Conservation (phyloP, 1,140 invertebrate genomes). For the Drosophila nannoptera region DNA sequence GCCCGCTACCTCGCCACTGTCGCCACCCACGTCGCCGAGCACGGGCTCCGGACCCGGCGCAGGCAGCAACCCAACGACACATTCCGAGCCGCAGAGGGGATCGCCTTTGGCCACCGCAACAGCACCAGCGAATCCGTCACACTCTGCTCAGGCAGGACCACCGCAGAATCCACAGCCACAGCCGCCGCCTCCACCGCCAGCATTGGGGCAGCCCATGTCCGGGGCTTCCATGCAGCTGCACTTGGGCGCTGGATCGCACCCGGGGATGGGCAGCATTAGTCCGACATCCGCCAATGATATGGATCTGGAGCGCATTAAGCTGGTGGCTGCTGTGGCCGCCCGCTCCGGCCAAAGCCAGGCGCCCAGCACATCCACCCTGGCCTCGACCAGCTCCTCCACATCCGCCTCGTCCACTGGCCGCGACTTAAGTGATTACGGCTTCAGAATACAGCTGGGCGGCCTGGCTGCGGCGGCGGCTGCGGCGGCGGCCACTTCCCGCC, state of each 20-base stretch:
- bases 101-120: slow-evolving; percentile 39
- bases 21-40: slow-evolving; percentile 67
- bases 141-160: slow-evolving; percentile 35
- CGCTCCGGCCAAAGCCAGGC: slow-evolving; percentile 48
- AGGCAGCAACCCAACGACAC: slow-evolving; percentile 32
- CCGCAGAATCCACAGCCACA: slow-evolving; percentile 27
- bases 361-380: slow-evolving; percentile 38
- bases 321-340: slow-evolving; percentile 70
- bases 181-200: slow-evolving; percentile 3
- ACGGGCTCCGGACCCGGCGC: slow-evolving; percentile 9
- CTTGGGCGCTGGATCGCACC: slow-evolving; percentile 9
- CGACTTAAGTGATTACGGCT: slow-evolving; percentile 78
- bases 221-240: slow-evolving; percentile 14
- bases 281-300: slow-evolving; percentile 53
- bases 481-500: slow-evolving; percentile 71
- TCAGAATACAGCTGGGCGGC: slow-evolving; percentile 78
- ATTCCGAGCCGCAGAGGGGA: slow-evolving; percentile 53
- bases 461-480: slow-evolving; percentile 74
- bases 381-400: slow-evolving; percentile 44
- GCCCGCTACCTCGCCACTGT: slow-evolving; percentile 71
- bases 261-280: slow-evolving; percentile 20
- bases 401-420: slow-evolving; percentile 53
- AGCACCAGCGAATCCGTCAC: slow-evolving; percentile 39
- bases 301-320: slow-evolving; percentile 77
- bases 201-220: slow-evolving; percentile 9